Percentiles rank a stretch among this genome's conserved stretches.
Evolutionary conservation across 1,140 invertebrate species (phyloP).

Genomic region (Drosophila melanogaster): DNA sequence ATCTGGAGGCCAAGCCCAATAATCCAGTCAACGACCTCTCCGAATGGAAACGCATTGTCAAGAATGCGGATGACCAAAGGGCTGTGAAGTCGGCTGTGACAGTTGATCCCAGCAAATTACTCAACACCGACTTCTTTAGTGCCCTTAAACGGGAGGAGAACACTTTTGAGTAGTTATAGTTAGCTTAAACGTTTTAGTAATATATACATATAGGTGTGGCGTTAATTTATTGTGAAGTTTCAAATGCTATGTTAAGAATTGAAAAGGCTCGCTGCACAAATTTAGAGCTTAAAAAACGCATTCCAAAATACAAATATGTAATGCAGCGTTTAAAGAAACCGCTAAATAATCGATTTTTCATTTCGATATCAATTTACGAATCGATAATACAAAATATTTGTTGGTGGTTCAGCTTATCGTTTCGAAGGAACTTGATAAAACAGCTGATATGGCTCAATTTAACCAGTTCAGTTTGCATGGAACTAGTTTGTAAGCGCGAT

Average conservation of each 20-base stretch:
- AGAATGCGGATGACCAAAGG: constrained; percentile 25
- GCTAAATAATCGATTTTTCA: not conserved
- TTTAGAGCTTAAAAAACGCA: too few species aligned
- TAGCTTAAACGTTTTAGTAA: not conserved
- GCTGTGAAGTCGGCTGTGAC: not conserved
- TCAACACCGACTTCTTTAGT: constrained; percentile 34
- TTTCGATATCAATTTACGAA: not conserved
- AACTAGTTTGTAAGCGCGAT: constrained; percentile 1
- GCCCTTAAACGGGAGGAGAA: constrained; percentile 22
- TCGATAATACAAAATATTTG: not conserved
- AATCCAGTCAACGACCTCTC: constrained; percentile 57
- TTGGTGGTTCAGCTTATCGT: not conserved
- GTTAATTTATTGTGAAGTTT: not conserved
- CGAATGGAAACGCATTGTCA: constrained; percentile 65
- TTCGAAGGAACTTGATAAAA: not conserved
- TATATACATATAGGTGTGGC: too few species aligned
- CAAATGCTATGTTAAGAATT: not conserved
- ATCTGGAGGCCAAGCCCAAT: constrained; percentile 53
- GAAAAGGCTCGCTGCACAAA: too few species aligned
- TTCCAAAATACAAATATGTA: too few species aligned
- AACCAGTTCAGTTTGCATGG: not conserved
- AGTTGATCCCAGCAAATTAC: constrained; percentile 5
- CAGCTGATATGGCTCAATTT: constrained; percentile 1
- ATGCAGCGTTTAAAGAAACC: not conserved
- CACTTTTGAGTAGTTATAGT: constrained; percentile 23